phyloP scores from a whole-genome alignment of 2,113 vertebrate genomes.

The Puffinus mauretanicus region DNA sequence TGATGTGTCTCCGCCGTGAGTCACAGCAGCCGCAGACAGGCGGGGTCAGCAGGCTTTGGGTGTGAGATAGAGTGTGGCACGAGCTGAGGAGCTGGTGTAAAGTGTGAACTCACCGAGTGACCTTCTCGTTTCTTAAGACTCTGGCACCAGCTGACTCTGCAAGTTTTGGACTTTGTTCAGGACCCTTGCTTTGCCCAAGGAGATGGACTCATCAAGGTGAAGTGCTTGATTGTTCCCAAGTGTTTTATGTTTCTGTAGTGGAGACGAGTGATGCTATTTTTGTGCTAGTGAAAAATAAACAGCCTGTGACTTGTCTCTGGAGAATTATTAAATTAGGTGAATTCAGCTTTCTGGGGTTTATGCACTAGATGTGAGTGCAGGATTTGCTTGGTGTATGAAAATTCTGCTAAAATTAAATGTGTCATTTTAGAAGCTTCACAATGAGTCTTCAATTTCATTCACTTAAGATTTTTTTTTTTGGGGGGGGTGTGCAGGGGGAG shows the following conservation, averaged over 20 bases:
- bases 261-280: rapidly evolving
- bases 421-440: background rate
- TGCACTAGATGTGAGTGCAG: rapidly evolving
- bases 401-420: rapidly evolving
- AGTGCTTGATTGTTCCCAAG: rapidly evolving
- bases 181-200: constrained; percentile 92
- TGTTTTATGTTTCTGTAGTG: rapidly evolving
- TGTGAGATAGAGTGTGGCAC: rapidly evolving
- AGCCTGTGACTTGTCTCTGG: no score
- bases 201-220: constrained; percentile 94
- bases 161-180: constrained; percentile 90
- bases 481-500: rapidly evolving
- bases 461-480: background rate
- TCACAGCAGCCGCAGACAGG: rapidly evolving
- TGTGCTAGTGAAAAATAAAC: background rate
- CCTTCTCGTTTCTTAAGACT: constrained; percentile 69
- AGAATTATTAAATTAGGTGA: rapidly evolving
- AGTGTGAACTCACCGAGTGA: rapidly evolving
- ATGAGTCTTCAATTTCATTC: rapidly evolving
- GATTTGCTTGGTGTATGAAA: rapidly evolving
- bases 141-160: constrained; percentile 97
- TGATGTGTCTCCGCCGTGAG: rapidly evolving
- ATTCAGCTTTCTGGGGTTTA: no score
- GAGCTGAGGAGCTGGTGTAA: rapidly evolving
- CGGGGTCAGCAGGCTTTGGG: rapidly evolving